Conservation (phyloP, 1,140 invertebrate genomes). For the Holcopasites calliopsidis region DNA sequence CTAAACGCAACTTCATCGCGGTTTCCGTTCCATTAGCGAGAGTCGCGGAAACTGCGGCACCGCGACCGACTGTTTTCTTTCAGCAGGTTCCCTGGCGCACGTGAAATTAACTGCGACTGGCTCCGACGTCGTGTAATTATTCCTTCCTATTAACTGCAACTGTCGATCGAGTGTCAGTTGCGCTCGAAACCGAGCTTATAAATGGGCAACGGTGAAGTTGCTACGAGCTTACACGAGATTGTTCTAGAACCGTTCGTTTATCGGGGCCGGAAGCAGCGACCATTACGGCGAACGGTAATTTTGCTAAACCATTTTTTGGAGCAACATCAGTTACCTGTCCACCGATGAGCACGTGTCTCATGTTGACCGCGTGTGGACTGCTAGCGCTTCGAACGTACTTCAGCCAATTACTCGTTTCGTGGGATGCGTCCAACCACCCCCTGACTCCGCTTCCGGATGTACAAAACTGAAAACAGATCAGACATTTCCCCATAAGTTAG, state of each 20-base stretch:
- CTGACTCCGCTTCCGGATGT: constrained; percentile 85
- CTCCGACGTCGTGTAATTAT: constrained; percentile 47
- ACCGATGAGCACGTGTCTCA: constrained; percentile 84
- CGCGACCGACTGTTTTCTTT: not conserved
- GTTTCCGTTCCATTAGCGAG: constrained; percentile 24
- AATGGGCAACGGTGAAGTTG: constrained; percentile 9
- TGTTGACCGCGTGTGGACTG: constrained; percentile 85
- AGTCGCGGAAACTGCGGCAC: not conserved
- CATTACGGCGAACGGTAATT: too few species aligned
- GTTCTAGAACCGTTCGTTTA: not conserved
- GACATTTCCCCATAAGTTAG: not conserved
- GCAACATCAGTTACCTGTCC: constrained; percentile 83
- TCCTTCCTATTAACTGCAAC: constrained; percentile 68
- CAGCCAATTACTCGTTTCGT: constrained; percentile 88
- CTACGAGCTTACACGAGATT: constrained; percentile 9
- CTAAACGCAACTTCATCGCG: not conserved
- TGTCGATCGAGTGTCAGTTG: constrained; percentile 68
- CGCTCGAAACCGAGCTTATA: constrained; percentile 29
- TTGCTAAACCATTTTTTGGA: not conserved
- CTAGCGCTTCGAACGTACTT: constrained; percentile 87
- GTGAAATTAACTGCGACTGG: constrained; percentile 25
- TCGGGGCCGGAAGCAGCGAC: constrained; percentile 1
- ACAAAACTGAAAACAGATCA: constrained; percentile 82
- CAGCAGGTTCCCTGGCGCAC: constrained; percentile 25
- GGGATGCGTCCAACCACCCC: constrained; percentile 88